Conservation (phyloP, 2,888 invertebrate species). For the Minunthozetes semirufus region DNA sequence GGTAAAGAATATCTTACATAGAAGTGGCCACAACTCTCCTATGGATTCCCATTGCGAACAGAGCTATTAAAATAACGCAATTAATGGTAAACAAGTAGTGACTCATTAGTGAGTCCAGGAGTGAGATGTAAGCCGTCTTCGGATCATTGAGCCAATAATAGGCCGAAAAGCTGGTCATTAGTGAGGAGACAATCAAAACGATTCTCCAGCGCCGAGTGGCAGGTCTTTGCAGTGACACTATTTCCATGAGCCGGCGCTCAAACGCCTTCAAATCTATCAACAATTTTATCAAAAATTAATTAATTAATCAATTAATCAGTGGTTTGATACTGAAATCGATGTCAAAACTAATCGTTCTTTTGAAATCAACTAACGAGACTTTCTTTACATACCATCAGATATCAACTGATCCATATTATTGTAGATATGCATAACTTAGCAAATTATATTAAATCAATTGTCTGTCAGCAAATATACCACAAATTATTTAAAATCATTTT, state of each 20-base stretch:
- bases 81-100: conserved; percentile 91
- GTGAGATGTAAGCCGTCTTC: conserved; percentile 56
- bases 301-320: too few species aligned
- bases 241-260: conserved; percentile 92
- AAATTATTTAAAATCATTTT: too few species aligned
- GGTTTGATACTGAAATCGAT: too few species aligned
- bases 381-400: too few species aligned
- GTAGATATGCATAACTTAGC: too few species aligned
- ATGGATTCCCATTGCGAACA: conserved; percentile 83
- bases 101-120: conserved; percentile 82
- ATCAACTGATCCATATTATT: too few species aligned
- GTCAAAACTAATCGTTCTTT: too few species aligned
- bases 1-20: conserved; percentile 47
- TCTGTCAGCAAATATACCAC: too few species aligned
- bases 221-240: conserved; percentile 92
- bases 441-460: too few species aligned
- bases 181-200: conserved; percentile 72
- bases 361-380: too few species aligned
- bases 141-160: conserved; percentile 67
- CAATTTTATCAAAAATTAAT: too few species aligned
- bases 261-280: conserved; percentile 94
- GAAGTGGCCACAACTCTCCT: conserved; percentile 93
- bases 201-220: conserved; percentile 93
- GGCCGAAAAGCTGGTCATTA: conserved; percentile 86
- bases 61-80: conserved; percentile 67